Evolutionary conservation across 2,113 vertebrate species (phyloP), one percentile per base, ranked within the genome.

Genomic region (Lophura nycthemera): DNA sequence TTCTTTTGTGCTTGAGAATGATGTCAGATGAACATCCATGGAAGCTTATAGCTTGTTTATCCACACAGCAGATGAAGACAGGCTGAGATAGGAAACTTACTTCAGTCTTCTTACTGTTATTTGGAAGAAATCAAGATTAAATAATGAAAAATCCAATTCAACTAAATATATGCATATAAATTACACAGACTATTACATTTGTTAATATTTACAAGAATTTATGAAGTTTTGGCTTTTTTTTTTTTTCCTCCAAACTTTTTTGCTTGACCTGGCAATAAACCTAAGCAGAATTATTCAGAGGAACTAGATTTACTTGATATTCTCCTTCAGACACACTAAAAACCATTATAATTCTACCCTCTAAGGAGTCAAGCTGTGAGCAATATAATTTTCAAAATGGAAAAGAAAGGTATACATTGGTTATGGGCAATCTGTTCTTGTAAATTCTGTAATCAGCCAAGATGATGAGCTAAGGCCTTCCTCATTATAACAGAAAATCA

Each of bases 391-490:
- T 95, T 85, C 75, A 89, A 87, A 88, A 95, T 95, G 83, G 65
- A 85, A 92, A 92, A 86, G 72, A 88, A 65, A 66, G 24, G 61
- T 78, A 74, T 95, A 83, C 85, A 90, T 69, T 90, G 38, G 85
- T 96, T 95, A 95, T 95, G 89, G 87, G 83, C 93, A 96, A 96
- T 95, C 91, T 95, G 94, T 90, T 97, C 88, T 88, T 12, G 27
- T 74, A 90, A 78, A 48, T 78, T 94, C 38, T 48, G 27, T 83
- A 94, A 95, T 95, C 79, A 96, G 76, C 57, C 57, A 88, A 80
- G 89, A 96, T 88, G 93, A 96, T 88, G 85, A 95, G 88, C 76
- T 95, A 69, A 61, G 76, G 69, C 79, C 88, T 83, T 78, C 61
- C 40, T 90, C 79, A 88, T 96, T 93, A 91, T 78, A 90, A 75